Conservation (phyloP, 2,888 invertebrate genomes). For the Adineta ricciae region DNA sequence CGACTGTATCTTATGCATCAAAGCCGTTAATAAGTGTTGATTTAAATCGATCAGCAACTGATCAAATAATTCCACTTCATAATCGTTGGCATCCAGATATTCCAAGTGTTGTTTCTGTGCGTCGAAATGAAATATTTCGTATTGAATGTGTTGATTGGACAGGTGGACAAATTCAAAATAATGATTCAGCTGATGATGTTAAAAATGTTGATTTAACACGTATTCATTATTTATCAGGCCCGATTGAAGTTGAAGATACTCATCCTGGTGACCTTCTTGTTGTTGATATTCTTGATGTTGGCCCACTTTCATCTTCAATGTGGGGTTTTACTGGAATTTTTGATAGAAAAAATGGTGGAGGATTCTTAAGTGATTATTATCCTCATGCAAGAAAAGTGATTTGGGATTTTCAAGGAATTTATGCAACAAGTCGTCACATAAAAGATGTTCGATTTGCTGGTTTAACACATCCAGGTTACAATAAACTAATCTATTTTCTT, state of each 20-base stretch:
- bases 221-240: not conserved
- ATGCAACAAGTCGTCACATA: not conserved
- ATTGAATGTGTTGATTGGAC: constrained; percentile 17
- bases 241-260: not conserved
- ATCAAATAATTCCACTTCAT: not conserved
- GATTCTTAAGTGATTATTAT: not conserved
- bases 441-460: constrained; percentile 1
- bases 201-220: constrained; percentile 14
- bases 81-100: constrained; percentile 12
- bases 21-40: not conserved
- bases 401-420: not conserved
- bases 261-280: not conserved
- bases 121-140: not conserved
- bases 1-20: not conserved
- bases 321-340: constrained; percentile 6
- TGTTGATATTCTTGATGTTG: not conserved
- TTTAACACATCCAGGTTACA: not conserved
- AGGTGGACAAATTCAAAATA: not conserved
- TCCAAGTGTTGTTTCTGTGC: not conserved
- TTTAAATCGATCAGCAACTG: not conserved
- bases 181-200: not conserved
- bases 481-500: no score
- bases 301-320: not conserved
- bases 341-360: not conserved
- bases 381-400: not conserved